A percentile compares a stretch with the other conserved stretches of the same genome.
Evolutionary conservation across 2,888 invertebrate species (phyloP).

Genomic region (Spialia ferax): DNA sequence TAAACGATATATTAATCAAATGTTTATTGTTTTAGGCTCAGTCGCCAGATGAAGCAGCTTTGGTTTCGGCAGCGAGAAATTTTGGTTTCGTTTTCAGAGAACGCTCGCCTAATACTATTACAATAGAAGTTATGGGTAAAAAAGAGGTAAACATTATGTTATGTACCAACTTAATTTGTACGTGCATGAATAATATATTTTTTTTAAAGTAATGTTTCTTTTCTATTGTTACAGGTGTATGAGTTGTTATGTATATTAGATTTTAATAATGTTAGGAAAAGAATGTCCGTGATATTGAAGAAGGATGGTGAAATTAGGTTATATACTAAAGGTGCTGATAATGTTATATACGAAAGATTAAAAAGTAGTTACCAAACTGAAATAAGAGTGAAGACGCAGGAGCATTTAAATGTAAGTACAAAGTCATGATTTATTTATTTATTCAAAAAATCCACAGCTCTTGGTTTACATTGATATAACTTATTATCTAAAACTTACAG

Average conservation of each 20-base stretch:
- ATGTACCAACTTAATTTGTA: no score
- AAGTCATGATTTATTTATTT: no score
- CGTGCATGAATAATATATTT: no score
- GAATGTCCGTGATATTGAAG: constrained; percentile 98
- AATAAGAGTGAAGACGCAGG: constrained; percentile 93
- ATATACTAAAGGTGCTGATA: constrained; percentile 99
- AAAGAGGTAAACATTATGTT: constrained; percentile 83
- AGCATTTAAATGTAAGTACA: constrained; percentile 95
- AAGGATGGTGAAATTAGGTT: constrained; percentile 94
- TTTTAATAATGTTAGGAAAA: constrained; percentile 99
- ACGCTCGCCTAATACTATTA: constrained; percentile 96
- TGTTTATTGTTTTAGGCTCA: constrained; percentile 90
- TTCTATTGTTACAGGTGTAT: constrained; percentile 90
- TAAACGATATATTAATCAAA: not conserved
- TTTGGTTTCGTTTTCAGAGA: constrained; percentile 99
- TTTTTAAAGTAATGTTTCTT: not conserved
- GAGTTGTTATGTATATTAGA: constrained; percentile 99
- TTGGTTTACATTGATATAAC: no score
- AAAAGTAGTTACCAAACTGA: constrained; percentile 90
- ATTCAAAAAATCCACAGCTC: no score
- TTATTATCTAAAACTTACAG: no score
- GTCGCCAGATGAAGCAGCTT: constrained; percentile 98
- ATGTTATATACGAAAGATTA: constrained; percentile 98
- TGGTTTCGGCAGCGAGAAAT: constrained; percentile 99
- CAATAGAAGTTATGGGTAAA: constrained; percentile 94